Conservation (phyloP, 2,797 vertebrate species). For the Pangasius sanitwongsei region DNA sequence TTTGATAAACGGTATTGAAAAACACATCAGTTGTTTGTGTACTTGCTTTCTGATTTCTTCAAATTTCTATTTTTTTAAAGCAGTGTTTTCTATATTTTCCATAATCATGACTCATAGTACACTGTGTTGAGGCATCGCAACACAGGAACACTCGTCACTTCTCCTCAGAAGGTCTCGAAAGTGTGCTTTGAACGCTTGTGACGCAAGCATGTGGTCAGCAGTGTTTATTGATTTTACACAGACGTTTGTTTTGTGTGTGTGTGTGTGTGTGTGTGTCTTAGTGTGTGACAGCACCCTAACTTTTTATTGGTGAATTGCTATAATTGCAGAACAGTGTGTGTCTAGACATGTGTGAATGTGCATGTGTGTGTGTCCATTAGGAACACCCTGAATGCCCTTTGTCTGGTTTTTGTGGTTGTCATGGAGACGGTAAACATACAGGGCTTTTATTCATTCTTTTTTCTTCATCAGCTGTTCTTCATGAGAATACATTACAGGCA, state of each 20-base stretch:
- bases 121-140: background rate
- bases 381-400: slow-evolving; percentile 42
- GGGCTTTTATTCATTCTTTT: slow-evolving; percentile 46
- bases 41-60: background rate
- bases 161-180: slow-evolving; percentile 36
- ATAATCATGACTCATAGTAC: background rate
- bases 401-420: slow-evolving; percentile 44
- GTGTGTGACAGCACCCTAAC: background rate
- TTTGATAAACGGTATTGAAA: background rate
- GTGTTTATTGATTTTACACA: slow-evolving; percentile 19
- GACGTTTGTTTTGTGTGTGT: background rate
- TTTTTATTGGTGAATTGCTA: background rate
- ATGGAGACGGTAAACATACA: slow-evolving; percentile 58
- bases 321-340: background rate
- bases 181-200: slow-evolving; percentile 49
- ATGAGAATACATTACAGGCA: slow-evolving; percentile 60
- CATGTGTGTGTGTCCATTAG: slow-evolving; percentile 25
- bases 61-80: background rate
- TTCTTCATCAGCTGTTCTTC: slow-evolving; percentile 54
- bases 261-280: slow-evolving; percentile 5
- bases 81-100: background rate
- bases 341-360: background rate
- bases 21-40: background rate
- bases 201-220: slow-evolving; percentile 1
- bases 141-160: slow-evolving; percentile 9